Evolutionary conservation across 2,888 invertebrate genomes (phyloP), one percentile per base, ranked within the genome.

Genomic region (Archaeoteleia sp.): DNA sequence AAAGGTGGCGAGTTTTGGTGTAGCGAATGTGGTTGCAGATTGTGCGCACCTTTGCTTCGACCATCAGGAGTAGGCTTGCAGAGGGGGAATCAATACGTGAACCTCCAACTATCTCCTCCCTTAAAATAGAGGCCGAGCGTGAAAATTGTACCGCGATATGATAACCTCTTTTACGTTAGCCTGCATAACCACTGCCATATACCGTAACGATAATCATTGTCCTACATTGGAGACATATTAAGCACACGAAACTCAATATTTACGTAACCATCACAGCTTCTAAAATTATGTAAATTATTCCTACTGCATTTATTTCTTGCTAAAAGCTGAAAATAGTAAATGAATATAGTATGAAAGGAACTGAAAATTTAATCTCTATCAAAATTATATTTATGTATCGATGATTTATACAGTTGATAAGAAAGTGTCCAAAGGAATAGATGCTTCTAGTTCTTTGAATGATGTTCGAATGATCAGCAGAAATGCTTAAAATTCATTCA

Each of bases 41-140:
- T 49, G 63, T 63, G 62, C 45, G 67, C 63, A 57, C 58, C 61
- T 53, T 45, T 57, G 62, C 40, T 27, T 17, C 54, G 48, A 58
- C 61, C 57, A 40, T 30, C 53, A 43, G 39, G 30, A 58, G 67
- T 74, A 73, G 70, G 65, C 73, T 71, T 62, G 42, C 9, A 43
- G 53, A 58, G 30, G 60, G 60, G 60, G 60, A 60, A 65, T 65
- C 57, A 58, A 65, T 58, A 58, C 45, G 34, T 35, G 46, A 57
- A 34, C 32, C 51, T 46, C 15, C 45, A 39, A 45, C 63, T 45
- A 43, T 51, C 37, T 51, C 10, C 32, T 29, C 27, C 39, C 58
- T 58, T 37, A 65, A 65, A 65, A 65, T 58, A 57, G 45, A 65
- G 40, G 46, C 65, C 40, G 40, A 65, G 46, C 23, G 45, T 58